phyloP scores from a whole-genome alignment of 2,797 vertebrate species.

The Argyrosomus regius region DNA sequence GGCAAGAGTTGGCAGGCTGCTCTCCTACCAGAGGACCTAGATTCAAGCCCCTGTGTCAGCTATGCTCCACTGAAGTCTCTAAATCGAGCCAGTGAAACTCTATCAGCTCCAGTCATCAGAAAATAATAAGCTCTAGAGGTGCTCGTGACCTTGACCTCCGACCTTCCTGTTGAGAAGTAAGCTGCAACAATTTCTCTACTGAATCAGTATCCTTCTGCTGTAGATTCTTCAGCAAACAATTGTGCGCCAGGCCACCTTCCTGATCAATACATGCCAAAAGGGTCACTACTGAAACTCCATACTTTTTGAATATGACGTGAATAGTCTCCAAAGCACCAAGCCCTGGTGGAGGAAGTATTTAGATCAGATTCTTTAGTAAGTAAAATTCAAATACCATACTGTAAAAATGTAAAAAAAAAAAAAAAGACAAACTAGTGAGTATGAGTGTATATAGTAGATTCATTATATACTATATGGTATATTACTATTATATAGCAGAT shows the following conservation, averaged over 20 bases:
- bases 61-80: constrained; percentile 28
- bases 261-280: constrained; percentile 25
- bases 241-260: not conserved
- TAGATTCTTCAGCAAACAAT: constrained; percentile 4
- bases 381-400: no score
- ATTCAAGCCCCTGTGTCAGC: constrained; percentile 39
- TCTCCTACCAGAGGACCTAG: constrained; percentile 18
- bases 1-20: constrained; percentile 47
- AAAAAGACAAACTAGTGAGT: not conserved
- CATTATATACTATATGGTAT: not conserved
- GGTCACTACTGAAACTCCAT: not conserved
- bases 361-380: not conserved
- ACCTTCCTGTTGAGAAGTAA: constrained; percentile 15
- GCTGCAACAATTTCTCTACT: constrained; percentile 12
- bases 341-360: not conserved
- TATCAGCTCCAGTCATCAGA: constrained; percentile 27
- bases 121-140: constrained; percentile 26
- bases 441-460: not conserved
- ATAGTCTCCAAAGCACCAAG: not conserved
- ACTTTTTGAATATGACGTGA: not conserved
- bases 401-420: no score
- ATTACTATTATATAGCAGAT: no score
- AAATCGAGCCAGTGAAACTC: constrained; percentile 19
- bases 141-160: constrained; percentile 43
- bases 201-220: constrained; percentile 20